Conservation (phyloP, 2,888 invertebrate genomes). For the Noctua janthe region DNA sequence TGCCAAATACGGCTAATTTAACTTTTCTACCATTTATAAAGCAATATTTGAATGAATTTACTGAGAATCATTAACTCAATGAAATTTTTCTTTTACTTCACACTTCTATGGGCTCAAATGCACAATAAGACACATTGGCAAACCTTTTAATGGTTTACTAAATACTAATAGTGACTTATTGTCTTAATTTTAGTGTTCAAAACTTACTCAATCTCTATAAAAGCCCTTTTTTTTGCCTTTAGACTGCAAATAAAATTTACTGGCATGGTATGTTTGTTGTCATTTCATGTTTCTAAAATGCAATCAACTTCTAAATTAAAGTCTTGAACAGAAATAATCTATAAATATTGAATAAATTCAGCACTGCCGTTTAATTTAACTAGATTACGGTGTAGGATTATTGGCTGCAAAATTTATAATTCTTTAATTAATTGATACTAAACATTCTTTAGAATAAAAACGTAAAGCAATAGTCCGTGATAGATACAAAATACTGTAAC, state of each 20-base stretch:
- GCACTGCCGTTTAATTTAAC: constrained; percentile 7
- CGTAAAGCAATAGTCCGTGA: constrained; percentile 33
- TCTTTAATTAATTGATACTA: neutral
- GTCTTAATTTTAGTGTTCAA: constrained; percentile 10
- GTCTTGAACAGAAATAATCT: neutral
- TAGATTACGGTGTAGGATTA: constrained; percentile 5
- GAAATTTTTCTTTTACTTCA: neutral
- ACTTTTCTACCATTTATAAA: constrained; percentile 36
- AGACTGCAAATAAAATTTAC: neutral
- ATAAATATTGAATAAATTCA: neutral
- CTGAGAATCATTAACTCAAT: constrained; percentile 7
- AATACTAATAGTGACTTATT: constrained; percentile 1
- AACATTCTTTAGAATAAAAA: constrained; percentile 32
- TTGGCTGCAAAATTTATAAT: constrained; percentile 25
- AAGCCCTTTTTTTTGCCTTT: neutral
- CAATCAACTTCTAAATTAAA: neutral
- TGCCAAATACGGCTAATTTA: constrained; percentile 52
- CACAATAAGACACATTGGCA: constrained; percentile 1
- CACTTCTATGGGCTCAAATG: constrained; percentile 3
- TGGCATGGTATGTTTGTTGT: neutral
- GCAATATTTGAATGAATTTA: constrained; percentile 29
- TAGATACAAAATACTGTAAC: constrained; percentile 10
- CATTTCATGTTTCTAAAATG: neutral
- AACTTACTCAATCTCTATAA: constrained; percentile 11
- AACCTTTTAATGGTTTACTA: constrained; percentile 10